phyloP scores from a whole-genome alignment of 2,888 invertebrate genomes.

The Chydorus sphaericus region DNA sequence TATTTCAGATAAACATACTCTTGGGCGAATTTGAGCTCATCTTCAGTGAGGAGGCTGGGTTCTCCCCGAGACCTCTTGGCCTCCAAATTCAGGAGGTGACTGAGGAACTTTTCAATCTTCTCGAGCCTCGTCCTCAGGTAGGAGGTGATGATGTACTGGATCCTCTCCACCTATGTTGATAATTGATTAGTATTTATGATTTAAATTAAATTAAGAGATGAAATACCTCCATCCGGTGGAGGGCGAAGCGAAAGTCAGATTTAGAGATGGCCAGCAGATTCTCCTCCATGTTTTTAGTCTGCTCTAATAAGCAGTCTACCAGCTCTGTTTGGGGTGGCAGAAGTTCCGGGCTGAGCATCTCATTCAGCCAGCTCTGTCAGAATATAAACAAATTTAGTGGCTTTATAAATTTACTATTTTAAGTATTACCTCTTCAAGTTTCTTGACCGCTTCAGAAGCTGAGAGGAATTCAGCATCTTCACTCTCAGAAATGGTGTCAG shows the following conservation, averaged over 20 bases:
- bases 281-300: slow-evolving; percentile 11
- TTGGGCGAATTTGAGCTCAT: slow-evolving; percentile 9
- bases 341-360: slow-evolving; percentile 12
- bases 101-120: slow-evolving; percentile 12
- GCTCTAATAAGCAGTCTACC: slow-evolving; percentile 14
- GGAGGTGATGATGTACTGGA: slow-evolving; percentile 8
- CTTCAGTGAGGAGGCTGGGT: slow-evolving; percentile 2
- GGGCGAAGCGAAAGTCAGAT: slow-evolving; percentile 14
- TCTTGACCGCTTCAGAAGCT: slow-evolving; percentile 14
- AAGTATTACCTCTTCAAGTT: slow-evolving; percentile 12
- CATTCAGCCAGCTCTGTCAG: slow-evolving; percentile 14
- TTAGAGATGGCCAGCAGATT: slow-evolving; percentile 12
- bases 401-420: not conserved
- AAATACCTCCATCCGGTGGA: slow-evolving; percentile 14
- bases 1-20: slow-evolving; percentile 8
- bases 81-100: slow-evolving; percentile 2
- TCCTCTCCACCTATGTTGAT: slow-evolving; percentile 4
- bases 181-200: not conserved
- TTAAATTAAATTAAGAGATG: not conserved
- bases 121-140: slow-evolving; percentile 10
- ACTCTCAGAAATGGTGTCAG: slow-evolving; percentile 15
- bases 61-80: not conserved
- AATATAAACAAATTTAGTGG: not conserved
- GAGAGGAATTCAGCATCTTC: slow-evolving; percentile 11
- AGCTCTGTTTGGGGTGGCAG: slow-evolving; percentile 12